Evolutionary conservation across 2,797 vertebrate genomes (phyloP), one percentile per base, ranked within the genome.

Genomic region (Pangasius larnaudii): DNA sequence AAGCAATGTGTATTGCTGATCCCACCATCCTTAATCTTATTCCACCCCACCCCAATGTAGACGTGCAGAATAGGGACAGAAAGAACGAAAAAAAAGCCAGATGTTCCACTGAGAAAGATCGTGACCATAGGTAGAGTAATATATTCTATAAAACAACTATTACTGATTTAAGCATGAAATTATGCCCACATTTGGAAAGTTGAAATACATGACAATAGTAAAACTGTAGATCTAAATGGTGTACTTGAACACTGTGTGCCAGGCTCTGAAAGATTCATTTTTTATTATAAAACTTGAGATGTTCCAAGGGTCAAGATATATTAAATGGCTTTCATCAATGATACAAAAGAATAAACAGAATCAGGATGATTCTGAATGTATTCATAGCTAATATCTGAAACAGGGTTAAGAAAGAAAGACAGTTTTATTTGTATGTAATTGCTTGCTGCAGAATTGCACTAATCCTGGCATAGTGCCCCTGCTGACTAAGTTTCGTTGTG

Each of bases 401-500:
- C 46, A 58, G 53, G 49, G 16, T 36, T 16, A 59, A 81, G 11
- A 63, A 82, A 46, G 39, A 56, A 51, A 30, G 61, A 24, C 3
- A 3, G 2, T 42, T 11, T 69, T n/a, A 22, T 42, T 39, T 67
- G 63, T 24, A n/a, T 39, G 30, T 19, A 79, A 14, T 30, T 58
- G 63, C n/a, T 51, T 79, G 75, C 51, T 33, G 9, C 56, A 24
- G 36, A 30, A 46, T 22, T 6, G 14, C n/a, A 30, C 30, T 51
- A 42, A 58, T 59, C 36, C 33, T 61, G 56, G 39, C 53, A 42
- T 75, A 49, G 16, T 61, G 36, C 56, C 27, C 39, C 33, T 56
- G 67, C 83, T 72, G 33, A 58, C 65, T 46, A 69, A 36, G 56
- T 49, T 59, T 85, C 2, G 27, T 33, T 77, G 56, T 85, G 39